phyloP scores from a whole-genome alignment of 2,113 vertebrate species.

The Archilochus colubris region DNA sequence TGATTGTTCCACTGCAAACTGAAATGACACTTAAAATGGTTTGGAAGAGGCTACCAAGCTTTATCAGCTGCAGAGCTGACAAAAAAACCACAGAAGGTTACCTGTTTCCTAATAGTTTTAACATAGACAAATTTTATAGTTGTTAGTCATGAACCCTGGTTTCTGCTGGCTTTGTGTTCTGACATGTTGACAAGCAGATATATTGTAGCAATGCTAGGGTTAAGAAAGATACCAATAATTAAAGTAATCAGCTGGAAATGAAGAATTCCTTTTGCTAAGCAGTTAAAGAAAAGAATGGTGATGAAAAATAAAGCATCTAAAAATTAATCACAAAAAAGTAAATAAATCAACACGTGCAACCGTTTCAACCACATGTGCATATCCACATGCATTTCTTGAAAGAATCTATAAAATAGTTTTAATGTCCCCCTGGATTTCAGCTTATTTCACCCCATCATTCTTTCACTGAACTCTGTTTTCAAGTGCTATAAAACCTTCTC shows the following conservation, averaged over 20 bases:
- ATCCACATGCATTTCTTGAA: background rate
- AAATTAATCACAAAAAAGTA: background rate
- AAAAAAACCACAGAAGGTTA: background rate
- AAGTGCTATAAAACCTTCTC: background rate
- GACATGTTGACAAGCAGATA: background rate
- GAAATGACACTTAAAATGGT: background rate
- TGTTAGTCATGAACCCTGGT: background rate
- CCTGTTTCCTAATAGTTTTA: background rate
- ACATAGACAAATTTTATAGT: background rate
- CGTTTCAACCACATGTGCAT: background rate
- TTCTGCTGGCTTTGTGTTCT: background rate
- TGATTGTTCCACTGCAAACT: background rate
- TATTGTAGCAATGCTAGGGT: background rate
- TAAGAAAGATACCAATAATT: background rate
- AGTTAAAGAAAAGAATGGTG: constrained; percentile 27
- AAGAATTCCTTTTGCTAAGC: constrained; percentile 42
- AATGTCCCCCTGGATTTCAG: background rate
- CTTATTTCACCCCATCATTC: background rate
- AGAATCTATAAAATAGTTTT: background rate
- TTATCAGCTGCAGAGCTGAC: rapidly evolving
- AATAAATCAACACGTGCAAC: background rate
- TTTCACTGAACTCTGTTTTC: background rate
- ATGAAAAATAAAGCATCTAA: background rate
- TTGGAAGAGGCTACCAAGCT: background rate
- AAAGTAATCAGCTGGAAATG: constrained; percentile 17